Evolutionary conservation across 23 tunicate species (phyloP).

Genomic region (Corella eumyota): DNA sequence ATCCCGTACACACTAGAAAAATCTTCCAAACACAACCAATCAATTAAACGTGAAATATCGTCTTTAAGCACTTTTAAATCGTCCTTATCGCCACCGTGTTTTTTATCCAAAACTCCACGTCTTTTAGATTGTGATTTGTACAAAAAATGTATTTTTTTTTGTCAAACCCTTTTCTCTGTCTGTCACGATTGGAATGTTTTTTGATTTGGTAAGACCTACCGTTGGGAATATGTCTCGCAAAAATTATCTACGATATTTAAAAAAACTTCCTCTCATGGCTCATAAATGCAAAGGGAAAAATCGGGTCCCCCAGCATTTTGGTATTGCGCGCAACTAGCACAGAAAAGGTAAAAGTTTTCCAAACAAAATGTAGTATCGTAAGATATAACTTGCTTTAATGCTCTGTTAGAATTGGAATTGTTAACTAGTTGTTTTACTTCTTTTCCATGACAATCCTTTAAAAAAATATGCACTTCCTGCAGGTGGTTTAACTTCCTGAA

Average conservation of each 20-base stretch:
- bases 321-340: slow-evolving; percentile 4
- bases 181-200: slow-evolving; percentile 7
- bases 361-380: slow-evolving; percentile 1
- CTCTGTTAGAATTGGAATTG: not conserved
- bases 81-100: not conserved
- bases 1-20: not conserved
- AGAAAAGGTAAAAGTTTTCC: not conserved
- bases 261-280: slow-evolving; percentile 2
- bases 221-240: slow-evolving; percentile 8
- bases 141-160: not conserved
- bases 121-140: slow-evolving; percentile 5
- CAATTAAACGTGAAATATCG: not conserved
- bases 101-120: slow-evolving; percentile 4
- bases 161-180: slow-evolving; percentile 9
- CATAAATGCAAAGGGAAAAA: slow-evolving; percentile 2
- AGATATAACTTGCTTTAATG: slow-evolving; percentile 3
- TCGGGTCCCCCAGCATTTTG: slow-evolving; percentile 10
- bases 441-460: not conserved
- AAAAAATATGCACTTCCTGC: slow-evolving; percentile 7
- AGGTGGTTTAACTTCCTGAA: slow-evolving; percentile 2
- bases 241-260: not conserved
- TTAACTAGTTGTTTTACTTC: slow-evolving; percentile 1
- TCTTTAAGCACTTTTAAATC: not conserved
- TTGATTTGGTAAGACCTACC: slow-evolving; percentile 6
- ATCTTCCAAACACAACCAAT: not conserved